Evolutionary conservation across 2,797 vertebrate genomes (phyloP).

Genomic region (Myripristis jacobus): DNA sequence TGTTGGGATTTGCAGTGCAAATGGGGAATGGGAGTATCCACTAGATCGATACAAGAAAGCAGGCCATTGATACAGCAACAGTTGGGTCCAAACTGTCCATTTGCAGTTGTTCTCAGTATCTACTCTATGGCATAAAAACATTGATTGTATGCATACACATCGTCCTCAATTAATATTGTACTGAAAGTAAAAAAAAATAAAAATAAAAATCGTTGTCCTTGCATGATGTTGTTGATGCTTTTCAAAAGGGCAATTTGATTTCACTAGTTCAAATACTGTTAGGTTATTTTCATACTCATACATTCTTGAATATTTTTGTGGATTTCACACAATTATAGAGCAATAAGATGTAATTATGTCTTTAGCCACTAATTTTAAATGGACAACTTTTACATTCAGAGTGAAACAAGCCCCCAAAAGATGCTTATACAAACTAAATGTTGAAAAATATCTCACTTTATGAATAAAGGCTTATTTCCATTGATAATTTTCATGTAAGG

Average conservation of each 20-base stretch:
- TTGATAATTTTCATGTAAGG: slow-evolving; percentile 34
- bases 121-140: slow-evolving; percentile 61
- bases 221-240: slow-evolving; percentile 21
- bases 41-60: slow-evolving; percentile 45
- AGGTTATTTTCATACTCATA: slow-evolving; percentile 26
- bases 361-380: slow-evolving; percentile 56
- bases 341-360: slow-evolving; percentile 64
- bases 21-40: slow-evolving; percentile 32
- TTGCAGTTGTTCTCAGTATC: slow-evolving; percentile 41
- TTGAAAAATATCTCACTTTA: slow-evolving; percentile 47
- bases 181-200: slow-evolving; percentile 23
- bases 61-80: slow-evolving; percentile 43
- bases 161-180: slow-evolving; percentile 24
- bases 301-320: background rate
- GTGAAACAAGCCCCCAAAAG: slow-evolving; percentile 42
- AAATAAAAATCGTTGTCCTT: slow-evolving; percentile 18
- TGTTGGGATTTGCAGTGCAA: slow-evolving; percentile 42
- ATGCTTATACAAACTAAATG: slow-evolving; percentile 37
- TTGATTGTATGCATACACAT: slow-evolving; percentile 49
- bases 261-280: slow-evolving; percentile 34
- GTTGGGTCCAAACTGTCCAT: slow-evolving; percentile 46
- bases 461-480: slow-evolving; percentile 39
- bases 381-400: slow-evolving; percentile 53
- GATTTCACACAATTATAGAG: slow-evolving; percentile 41
- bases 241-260: slow-evolving; percentile 28